Percentiles rank a stretch among this genome's conserved stretches.
phyloP scores from a whole-genome alignment of 2,888 invertebrate genomes.

The Cistogaster globosa region DNA sequence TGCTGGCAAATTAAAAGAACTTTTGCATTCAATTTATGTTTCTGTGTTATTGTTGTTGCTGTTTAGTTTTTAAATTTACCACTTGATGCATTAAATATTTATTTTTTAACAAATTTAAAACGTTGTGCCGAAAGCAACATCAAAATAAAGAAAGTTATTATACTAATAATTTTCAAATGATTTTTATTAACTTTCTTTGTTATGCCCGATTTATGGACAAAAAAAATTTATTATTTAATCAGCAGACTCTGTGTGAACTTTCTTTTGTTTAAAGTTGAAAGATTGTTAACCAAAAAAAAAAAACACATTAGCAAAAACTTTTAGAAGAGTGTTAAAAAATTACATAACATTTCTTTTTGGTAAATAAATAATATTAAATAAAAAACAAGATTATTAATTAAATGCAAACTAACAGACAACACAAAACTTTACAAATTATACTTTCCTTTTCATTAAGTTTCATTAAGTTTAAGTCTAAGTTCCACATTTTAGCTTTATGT shows the following conservation, averaged over 20 bases:
- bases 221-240: slow-evolving; percentile 46
- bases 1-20: slow-evolving; percentile 23
- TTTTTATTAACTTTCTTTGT: slow-evolving; percentile 46
- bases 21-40: slow-evolving; percentile 1
- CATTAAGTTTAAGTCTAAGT: neutral
- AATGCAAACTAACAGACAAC: neutral
- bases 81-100: neutral
- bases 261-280: slow-evolving; percentile 40
- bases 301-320: neutral
- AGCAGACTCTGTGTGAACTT: slow-evolving; percentile 19
- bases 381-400: neutral
- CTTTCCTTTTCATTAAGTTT: slow-evolving; percentile 41
- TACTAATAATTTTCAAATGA: slow-evolving; percentile 27
- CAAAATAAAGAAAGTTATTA: slow-evolving; percentile 32
- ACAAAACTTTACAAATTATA: neutral
- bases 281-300: neutral
- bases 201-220: neutral
- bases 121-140: neutral
- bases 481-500: slow-evolving; percentile 14
- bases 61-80: neutral
- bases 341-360: slow-evolving; percentile 8
- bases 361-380: neutral
- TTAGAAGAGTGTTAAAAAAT: slow-evolving; percentile 8
- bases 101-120: neutral
- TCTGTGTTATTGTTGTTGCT: neutral